These are phyloP conservation scores for Amphimallon solstitiale DNA, from an alignment of 2,888 invertebrate species.

Conservation along the genomic window DNA sequence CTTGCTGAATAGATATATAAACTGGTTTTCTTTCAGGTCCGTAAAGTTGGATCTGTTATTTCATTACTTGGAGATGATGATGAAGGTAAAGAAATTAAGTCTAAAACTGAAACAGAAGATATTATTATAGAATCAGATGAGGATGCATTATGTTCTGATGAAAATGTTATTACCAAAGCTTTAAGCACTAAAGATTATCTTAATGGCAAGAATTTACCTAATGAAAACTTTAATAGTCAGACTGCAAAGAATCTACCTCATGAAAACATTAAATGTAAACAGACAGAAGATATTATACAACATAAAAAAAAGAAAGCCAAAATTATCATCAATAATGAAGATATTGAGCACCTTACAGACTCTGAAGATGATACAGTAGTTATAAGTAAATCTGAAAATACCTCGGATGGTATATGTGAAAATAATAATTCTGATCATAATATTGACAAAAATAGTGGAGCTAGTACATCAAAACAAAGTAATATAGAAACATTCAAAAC, in stretches of 20 bases:
- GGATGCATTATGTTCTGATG: background rate
- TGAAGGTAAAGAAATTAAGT: background rate
- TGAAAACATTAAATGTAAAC: background rate
- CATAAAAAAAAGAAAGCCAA: background rate
- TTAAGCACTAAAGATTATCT: too few species aligned
- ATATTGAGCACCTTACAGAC: background rate
- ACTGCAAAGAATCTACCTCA: background rate
- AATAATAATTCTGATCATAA: background rate
- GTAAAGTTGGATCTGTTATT: background rate
- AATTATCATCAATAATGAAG: background rate
- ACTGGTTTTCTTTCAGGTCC: background rate
- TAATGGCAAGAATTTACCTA: background rate
- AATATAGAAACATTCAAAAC: background rate
- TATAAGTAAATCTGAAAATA: background rate
- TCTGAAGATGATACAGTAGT: background rate
- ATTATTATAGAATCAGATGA: conserved; percentile 1
- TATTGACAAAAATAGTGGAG: background rate
- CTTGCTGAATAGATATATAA: background rate
- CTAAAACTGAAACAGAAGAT: background rate
- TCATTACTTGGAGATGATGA: conserved; percentile 26
- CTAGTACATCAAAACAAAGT: background rate
- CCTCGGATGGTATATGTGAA: background rate
- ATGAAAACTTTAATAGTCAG: background rate
- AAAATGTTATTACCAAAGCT: background rate
- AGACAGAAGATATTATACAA: too few species aligned